Conservation (phyloP, 2,113 vertebrate genomes). For the Pantherophis guttatus region DNA sequence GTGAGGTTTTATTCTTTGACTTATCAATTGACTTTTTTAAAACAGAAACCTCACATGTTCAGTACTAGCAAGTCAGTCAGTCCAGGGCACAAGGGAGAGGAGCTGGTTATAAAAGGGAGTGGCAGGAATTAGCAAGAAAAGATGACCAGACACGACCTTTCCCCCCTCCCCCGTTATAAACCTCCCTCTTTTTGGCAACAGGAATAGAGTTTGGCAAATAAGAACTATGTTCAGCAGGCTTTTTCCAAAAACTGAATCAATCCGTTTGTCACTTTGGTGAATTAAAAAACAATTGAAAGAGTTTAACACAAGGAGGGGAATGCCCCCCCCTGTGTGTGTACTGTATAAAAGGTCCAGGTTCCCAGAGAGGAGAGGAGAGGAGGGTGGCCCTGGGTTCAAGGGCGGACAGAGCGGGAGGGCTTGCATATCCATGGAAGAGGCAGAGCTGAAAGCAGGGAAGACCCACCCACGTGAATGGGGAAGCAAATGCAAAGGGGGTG, state of each 20-base stretch:
- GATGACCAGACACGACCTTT: constrained; percentile 21
- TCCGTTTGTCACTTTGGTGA: not conserved
- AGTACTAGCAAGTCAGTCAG: constrained; percentile 60
- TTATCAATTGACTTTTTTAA: constrained; percentile 50
- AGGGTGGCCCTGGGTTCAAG: not conserved
- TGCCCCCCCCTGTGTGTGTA: not conserved
- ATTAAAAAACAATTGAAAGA: not conserved
- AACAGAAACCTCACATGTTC: constrained; percentile 66
- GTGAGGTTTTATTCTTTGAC: constrained; percentile 59
- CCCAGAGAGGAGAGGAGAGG: not conserved
- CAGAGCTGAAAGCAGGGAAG: not conserved
- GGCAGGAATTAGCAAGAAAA: constrained; percentile 5
- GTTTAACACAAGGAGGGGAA: too few relatives aligned
- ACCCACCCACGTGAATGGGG: too few relatives aligned
- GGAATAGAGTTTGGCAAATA: constrained; percentile 43
- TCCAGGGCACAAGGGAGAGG: constrained; percentile 55
- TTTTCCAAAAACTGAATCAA: not conserved
- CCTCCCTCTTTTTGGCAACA: constrained; percentile 48
- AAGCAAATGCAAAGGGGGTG: not conserved
- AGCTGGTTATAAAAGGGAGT: constrained; percentile 36
- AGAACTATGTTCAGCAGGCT: not conserved
- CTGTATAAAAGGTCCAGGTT: not conserved
- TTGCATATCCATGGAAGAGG: not conserved
- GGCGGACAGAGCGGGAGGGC: accelerated
- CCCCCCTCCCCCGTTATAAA: constrained; percentile 15